phyloP scores from a whole-genome alignment of 2,888 invertebrate genomes.

The Drosophila mercatorum region DNA sequence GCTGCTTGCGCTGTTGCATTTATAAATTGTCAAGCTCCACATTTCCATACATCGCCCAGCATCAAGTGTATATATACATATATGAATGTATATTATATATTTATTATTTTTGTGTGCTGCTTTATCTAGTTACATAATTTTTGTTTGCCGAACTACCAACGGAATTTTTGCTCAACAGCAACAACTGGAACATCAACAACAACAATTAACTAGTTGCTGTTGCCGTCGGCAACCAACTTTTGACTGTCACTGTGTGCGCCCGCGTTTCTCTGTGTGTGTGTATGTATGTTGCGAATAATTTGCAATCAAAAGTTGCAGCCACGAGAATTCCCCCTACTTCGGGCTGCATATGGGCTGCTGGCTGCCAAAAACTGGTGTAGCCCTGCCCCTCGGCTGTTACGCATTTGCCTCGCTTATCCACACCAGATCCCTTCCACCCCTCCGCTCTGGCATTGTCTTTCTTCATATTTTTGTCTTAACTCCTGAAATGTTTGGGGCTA shows the following conservation, averaged over 20 bases:
- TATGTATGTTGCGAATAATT: slow-evolving; percentile 70
- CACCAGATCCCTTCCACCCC: background rate
- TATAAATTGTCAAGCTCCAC: slow-evolving; percentile 41
- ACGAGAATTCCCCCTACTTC: slow-evolving; percentile 42
- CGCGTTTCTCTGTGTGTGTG: slow-evolving; percentile 36
- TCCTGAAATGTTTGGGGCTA: slow-evolving; percentile 54
- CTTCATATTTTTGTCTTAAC: background rate
- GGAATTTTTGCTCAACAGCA: slow-evolving; percentile 27
- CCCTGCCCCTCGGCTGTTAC: slow-evolving; percentile 38
- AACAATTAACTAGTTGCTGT: slow-evolving; percentile 43
- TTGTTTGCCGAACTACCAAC: slow-evolving; percentile 50
- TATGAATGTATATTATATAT: background rate
- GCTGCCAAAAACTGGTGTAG: slow-evolving; percentile 32
- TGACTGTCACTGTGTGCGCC: slow-evolving; percentile 33
- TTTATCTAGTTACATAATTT: slow-evolving; percentile 66
- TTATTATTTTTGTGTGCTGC: slow-evolving; percentile 14
- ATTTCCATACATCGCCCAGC: slow-evolving; percentile 16
- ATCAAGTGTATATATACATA: background rate
- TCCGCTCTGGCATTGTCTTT: background rate
- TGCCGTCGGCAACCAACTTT: slow-evolving; percentile 66
- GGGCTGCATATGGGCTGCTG: slow-evolving; percentile 10
- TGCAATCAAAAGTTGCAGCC: slow-evolving; percentile 74
- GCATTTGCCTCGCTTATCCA: slow-evolving; percentile 18
- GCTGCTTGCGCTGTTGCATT: slow-evolving; percentile 30
- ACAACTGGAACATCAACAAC: slow-evolving; percentile 9